Conservation (phyloP, 2,888 invertebrate species). For the Meloe dianella region DNA sequence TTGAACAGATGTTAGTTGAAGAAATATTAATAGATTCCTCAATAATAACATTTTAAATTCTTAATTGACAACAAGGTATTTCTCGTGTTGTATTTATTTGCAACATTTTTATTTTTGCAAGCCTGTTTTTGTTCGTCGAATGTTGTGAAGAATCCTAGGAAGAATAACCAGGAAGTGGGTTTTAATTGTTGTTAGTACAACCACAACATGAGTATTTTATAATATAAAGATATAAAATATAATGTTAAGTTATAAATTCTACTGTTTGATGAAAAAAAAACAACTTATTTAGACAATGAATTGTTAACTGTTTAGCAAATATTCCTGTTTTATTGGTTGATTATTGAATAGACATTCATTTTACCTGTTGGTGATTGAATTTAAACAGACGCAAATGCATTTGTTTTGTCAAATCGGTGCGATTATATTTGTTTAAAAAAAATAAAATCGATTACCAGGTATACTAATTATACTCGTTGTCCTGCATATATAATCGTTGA, state of each 20-base stretch:
- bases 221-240: neutral
- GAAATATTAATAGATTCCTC: neutral
- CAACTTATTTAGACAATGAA: neutral
- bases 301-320: neutral
- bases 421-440: too few relatives aligned
- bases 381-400: neutral
- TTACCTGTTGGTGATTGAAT: neutral
- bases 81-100: neutral
- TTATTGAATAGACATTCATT: neutral
- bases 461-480: neutral
- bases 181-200: neutral
- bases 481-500: slow-evolving; percentile 24
- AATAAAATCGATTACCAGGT: neutral
- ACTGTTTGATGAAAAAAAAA: neutral
- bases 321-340: neutral
- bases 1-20: neutral
- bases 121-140: neutral
- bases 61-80: neutral
- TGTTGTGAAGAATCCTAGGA: neutral
- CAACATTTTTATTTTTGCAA: neutral
- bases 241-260: neutral
- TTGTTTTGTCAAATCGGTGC: neutral
- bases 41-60: neutral
- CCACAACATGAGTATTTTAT: neutral
- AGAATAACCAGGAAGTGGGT: neutral